These are phyloP conservation scores for Spodoptera litura DNA, from an alignment of 1,140 invertebrate genomes.

Conservation along the genomic window DNA sequence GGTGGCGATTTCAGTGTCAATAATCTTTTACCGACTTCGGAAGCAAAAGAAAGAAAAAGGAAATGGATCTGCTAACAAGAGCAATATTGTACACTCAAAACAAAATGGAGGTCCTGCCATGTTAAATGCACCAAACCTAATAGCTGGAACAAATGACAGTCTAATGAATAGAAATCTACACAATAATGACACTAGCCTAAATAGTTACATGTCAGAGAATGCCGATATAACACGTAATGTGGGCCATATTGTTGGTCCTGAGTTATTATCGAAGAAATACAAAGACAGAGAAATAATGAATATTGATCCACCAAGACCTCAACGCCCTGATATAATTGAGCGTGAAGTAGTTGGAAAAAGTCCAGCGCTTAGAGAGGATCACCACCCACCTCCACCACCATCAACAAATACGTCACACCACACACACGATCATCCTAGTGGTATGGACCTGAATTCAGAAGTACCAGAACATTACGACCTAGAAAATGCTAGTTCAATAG, in stretches of 20 bases:
- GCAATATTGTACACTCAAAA: constrained; percentile 87
- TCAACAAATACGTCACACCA: constrained; percentile 88
- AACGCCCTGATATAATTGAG: constrained; percentile 97
- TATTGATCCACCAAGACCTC: constrained; percentile 89
- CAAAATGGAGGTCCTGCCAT: constrained; percentile 88
- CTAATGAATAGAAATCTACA: constrained; percentile 87
- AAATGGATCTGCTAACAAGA: constrained; percentile 86
- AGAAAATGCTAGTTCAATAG: constrained; percentile 98
- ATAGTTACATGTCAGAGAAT: constrained; percentile 88
- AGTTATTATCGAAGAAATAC: constrained; percentile 94
- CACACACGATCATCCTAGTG: constrained; percentile 89
- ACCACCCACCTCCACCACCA: constrained; percentile 90
- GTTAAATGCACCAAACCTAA: constrained; percentile 85
- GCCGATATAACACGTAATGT: constrained; percentile 90
- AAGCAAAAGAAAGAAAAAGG: constrained; percentile 94
- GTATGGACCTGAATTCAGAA: constrained; percentile 91
- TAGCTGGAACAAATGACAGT: constrained; percentile 87
- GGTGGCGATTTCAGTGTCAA: constrained; percentile 95
- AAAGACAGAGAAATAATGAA: constrained; percentile 93
- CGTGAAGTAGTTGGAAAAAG: constrained; percentile 94
- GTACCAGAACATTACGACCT: constrained; percentile 98
- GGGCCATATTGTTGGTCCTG: constrained; percentile 91
- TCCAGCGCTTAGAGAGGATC: constrained; percentile 91
- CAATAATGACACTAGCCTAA: constrained; percentile 86
- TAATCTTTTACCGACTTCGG: constrained; percentile 94